Base-by-base conservation (phyloP, 1,140 invertebrate genomes). In the Scylla paramamosain region DNA sequence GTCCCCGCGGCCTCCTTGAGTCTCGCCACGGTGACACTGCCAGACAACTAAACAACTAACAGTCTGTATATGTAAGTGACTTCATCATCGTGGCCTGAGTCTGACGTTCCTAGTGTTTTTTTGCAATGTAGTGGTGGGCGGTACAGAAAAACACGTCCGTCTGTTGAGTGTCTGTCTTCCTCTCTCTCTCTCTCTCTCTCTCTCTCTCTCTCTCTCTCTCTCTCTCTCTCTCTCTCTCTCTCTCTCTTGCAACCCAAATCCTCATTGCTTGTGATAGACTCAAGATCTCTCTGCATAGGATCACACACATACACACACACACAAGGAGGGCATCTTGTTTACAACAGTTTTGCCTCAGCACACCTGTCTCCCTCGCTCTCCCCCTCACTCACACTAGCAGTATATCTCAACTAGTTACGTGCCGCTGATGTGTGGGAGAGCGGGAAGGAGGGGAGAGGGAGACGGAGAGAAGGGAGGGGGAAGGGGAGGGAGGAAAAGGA, bases 121-220 rank as follows among this genome's bases (percentile, higher is more conserved):
- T 77, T 77, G 1, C 25, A 77, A n/a, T 25, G 25, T 59, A 20
- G 52, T n/a, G 67, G 25, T 77, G 67, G 20, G 25, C 25, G 20
- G 67, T 25, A 8, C 4, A n/a, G 20, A n/a, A n/a, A n/a, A n/a
- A n/a, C 12, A 77, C 6, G n/a, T 25, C 2, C 25, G 25, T 77
- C 67, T 77, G n/a, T n/a, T 77, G 67, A 20, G 0, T 77, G 67
- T 77, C 67, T 77, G 20, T 77, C 67, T n/a, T 7, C 6, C 16
- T n/a, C 67, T 77, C 25, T n/a, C 8, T 77, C 67, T 77, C 67
- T 77, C 67, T 77, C 67, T 77, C 67, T 77, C 67, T 77, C 67
- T 77, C 67, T 77, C 67, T 77, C 67, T 77, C 67, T 77, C 67
- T 77, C 67, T 77, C 67, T 67, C 59, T 67, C 59, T 67, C 59